phyloP scores from a whole-genome alignment of 2,113 vertebrate species.

The Columbina picui region DNA sequence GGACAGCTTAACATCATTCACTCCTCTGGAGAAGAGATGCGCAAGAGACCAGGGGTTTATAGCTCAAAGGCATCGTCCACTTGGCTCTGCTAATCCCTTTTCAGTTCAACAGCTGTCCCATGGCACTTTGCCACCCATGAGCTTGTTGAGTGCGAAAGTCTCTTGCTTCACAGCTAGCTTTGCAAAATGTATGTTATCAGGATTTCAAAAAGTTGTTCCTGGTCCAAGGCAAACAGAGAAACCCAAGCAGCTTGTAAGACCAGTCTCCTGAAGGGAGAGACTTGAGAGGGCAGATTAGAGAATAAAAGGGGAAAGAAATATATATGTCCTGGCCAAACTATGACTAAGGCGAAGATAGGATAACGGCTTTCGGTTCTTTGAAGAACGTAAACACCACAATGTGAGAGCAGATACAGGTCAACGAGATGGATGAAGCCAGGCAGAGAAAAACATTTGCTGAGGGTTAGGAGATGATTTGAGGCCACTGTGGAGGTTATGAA shows the following conservation, averaged over 20 bases:
- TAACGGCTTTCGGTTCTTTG: constrained; percentile 18
- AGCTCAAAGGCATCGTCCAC: background rate
- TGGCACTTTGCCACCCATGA: constrained; percentile 4
- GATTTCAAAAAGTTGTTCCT: background rate
- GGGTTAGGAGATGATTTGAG: background rate
- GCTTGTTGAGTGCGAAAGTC: constrained; percentile 22
- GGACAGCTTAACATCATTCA: background rate
- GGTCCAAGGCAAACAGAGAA: constrained; percentile 63
- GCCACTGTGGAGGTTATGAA: background rate
- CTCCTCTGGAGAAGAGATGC: background rate
- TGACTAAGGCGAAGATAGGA: constrained; percentile 50
- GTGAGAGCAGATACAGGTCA: constrained; percentile 25
- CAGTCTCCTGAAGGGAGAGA: constrained; percentile 16
- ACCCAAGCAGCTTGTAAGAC: constrained; percentile 8
- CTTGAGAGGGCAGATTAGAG: constrained; percentile 36
- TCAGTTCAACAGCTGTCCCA: constrained; percentile 15
- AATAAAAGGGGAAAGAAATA: constrained; percentile 34
- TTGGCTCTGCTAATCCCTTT: background rate
- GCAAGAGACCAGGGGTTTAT: background rate
- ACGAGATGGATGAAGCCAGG: background rate
- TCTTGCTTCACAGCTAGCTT: constrained; percentile 56
- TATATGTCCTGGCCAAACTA: constrained; percentile 22
- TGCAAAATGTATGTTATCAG: background rate
- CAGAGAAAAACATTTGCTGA: background rate
- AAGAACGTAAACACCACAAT: constrained; percentile 1